These are phyloP conservation scores for Leptura quadrifasciata DNA, from an alignment of 2,888 invertebrate genomes.

Conservation along the genomic window DNA sequence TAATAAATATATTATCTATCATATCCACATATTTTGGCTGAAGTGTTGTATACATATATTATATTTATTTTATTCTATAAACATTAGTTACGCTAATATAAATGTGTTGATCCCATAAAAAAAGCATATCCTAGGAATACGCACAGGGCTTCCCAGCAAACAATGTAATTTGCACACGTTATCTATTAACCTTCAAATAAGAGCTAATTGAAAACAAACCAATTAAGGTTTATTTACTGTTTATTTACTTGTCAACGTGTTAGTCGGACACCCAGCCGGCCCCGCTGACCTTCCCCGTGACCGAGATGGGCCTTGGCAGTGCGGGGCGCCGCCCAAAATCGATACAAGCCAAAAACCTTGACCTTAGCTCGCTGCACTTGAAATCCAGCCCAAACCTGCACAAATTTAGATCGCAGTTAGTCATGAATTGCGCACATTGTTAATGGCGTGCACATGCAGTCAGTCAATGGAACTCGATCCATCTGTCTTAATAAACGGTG, in stretches of 20 bases:
- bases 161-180: conserved; percentile 31
- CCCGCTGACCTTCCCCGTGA: conserved; percentile 59
- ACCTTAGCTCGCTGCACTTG: conserved; percentile 62
- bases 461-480: background rate
- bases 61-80: background rate
- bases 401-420: conserved; percentile 50
- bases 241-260: conserved; percentile 53
- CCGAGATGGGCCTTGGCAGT: conserved; percentile 54
- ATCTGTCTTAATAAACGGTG: background rate
- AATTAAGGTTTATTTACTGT: conserved; percentile 47
- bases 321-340: conserved; percentile 59
- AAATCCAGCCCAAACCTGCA: conserved; percentile 55
- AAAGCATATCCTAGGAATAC: background rate
- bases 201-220: conserved; percentile 45
- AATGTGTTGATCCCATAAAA: background rate
- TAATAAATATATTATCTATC: background rate
- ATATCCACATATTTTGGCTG: background rate
- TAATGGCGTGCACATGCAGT: conserved; percentile 23
- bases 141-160: conserved; percentile 17
- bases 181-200: conserved; percentile 40
- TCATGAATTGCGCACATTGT: conserved; percentile 45
- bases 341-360: conserved; percentile 63
- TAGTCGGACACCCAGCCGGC: conserved; percentile 44
- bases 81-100: conserved; percentile 1
- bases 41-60: background rate